Evolutionary conservation across 2,113 vertebrate genomes (phyloP).

Genomic region (Dascyllus trimaculatus): DNA sequence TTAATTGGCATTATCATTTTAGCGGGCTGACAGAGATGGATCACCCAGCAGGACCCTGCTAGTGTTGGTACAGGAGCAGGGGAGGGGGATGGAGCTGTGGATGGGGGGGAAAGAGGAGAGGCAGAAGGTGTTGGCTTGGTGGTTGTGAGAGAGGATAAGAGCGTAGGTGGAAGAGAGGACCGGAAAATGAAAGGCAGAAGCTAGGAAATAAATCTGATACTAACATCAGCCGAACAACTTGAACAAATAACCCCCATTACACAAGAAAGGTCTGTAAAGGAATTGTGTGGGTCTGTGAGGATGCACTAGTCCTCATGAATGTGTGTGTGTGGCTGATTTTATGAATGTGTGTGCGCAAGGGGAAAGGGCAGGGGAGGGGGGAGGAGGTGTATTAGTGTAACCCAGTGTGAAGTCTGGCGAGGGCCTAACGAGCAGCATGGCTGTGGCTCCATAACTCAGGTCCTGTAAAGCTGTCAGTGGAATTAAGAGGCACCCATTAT

Average conservation of each 20-base stretch:
- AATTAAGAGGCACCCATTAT: slow-evolving; percentile 87
- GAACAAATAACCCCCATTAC: slow-evolving; percentile 69
- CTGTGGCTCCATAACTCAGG: slow-evolving; percentile 81
- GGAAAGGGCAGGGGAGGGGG: slow-evolving; percentile 35
- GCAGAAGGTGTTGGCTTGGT: slow-evolving; percentile 34
- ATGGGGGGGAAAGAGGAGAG: not conserved
- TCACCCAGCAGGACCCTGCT: slow-evolving; percentile 81
- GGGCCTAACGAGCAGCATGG: slow-evolving; percentile 77
- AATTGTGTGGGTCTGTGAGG: slow-evolving; percentile 52
- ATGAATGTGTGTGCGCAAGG: slow-evolving; percentile 28
- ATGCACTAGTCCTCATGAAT: slow-evolving; percentile 20
- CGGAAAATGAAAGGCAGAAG: slow-evolving; percentile 41
- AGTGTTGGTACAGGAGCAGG: slow-evolving; percentile 50
- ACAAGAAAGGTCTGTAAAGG: slow-evolving; percentile 38
- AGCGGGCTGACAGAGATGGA: slow-evolving; percentile 94
- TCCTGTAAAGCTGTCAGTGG: slow-evolving; percentile 84
- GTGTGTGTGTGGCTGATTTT: slow-evolving; percentile 40
- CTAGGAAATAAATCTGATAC: slow-evolving; percentile 59
- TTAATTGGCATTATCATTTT: slow-evolving; percentile 98
- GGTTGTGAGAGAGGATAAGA: slow-evolving; percentile 35
- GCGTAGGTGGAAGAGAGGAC: slow-evolving; percentile 36
- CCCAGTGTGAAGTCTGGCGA: slow-evolving; percentile 72
- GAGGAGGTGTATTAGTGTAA: slow-evolving; percentile 74
- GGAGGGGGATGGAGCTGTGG: not conserved
- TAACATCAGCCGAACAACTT: slow-evolving; percentile 47